These are phyloP conservation scores for Vireo griseus DNA, from an alignment of 2,797 vertebrate genomes.

Conservation along the genomic window DNA sequence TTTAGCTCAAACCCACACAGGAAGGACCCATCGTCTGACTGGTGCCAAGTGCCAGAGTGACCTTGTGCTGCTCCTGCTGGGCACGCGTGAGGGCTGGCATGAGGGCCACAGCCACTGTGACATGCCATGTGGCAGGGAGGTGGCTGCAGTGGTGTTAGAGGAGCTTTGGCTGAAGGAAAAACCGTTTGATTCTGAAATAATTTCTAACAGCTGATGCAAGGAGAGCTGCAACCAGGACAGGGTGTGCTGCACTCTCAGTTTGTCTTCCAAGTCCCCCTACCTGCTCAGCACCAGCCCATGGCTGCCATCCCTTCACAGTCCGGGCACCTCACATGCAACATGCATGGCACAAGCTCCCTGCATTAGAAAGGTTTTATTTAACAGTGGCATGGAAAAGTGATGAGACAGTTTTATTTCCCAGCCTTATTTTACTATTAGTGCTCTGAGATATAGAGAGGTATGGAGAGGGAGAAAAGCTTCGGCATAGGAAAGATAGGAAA, in stretches of 20 bases:
- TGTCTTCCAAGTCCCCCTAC: background rate
- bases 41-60: accelerated
- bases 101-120: background rate
- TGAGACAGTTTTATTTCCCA: background rate
- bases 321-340: accelerated
- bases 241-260: accelerated
- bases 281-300: background rate
- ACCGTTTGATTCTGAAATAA: background rate
- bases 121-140: accelerated
- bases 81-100: background rate
- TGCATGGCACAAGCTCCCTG: accelerated
- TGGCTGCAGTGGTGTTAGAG: background rate
- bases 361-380: background rate
- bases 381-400: background rate
- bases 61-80: background rate
- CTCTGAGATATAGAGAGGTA: background rate
- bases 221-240: background rate
- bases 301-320: background rate
- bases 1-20: accelerated
- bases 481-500: background rate
- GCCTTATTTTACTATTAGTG: conserved; percentile 24
- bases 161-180: background rate
- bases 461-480: background rate
- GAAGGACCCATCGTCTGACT: accelerated
- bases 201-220: background rate